Percentiles rank a stretch among this genome's conserved stretches.
Conservation (phyloP, 2,888 invertebrate genomes). For the Megastigmus dorsalis region DNA sequence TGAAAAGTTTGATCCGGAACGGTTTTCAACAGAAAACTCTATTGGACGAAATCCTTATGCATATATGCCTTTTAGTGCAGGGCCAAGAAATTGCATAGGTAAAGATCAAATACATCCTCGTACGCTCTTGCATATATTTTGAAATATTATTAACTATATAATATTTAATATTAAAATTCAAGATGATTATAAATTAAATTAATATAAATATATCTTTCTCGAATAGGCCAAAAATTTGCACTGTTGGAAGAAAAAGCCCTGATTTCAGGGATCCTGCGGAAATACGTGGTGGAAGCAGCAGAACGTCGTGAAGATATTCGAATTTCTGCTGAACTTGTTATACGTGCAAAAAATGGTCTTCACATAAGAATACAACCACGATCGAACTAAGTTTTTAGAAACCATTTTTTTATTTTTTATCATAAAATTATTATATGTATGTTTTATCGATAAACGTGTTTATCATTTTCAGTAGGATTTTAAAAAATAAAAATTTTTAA, state of each 20-base stretch:
- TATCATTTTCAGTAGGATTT: too few relatives aligned
- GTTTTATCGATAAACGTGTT: too few relatives aligned
- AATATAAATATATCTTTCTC: neutral
- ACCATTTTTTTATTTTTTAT: neutral
- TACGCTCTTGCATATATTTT: too few relatives aligned
- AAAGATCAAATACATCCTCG: too few relatives aligned
- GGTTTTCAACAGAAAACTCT: slow-evolving; percentile 74
- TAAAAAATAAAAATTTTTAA: too few relatives aligned
- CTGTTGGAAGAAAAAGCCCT: slow-evolving; percentile 78
- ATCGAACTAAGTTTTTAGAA: slow-evolving; percentile 1
- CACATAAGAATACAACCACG: slow-evolving; percentile 71
- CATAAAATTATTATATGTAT: slow-evolving; percentile 1
- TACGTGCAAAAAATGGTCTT: slow-evolving; percentile 78
- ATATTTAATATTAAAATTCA: neutral
- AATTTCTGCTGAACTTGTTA: slow-evolving; percentile 78
- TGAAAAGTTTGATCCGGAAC: slow-evolving; percentile 75
- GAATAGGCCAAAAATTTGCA: slow-evolving; percentile 78
- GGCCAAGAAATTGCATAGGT: slow-evolving; percentile 70
- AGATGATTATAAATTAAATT: neutral
- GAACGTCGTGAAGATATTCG: slow-evolving; percentile 78
- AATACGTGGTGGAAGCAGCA: slow-evolving; percentile 77
- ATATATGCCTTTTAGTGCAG: slow-evolving; percentile 72
- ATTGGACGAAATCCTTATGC: slow-evolving; percentile 72
- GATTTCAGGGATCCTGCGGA: slow-evolving; percentile 77
- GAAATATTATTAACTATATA: neutral